Evolutionary conservation across 1,140 invertebrate species (phyloP), one percentile per base, ranked within the genome.

Genomic region (Subanguina moxae): DNA sequence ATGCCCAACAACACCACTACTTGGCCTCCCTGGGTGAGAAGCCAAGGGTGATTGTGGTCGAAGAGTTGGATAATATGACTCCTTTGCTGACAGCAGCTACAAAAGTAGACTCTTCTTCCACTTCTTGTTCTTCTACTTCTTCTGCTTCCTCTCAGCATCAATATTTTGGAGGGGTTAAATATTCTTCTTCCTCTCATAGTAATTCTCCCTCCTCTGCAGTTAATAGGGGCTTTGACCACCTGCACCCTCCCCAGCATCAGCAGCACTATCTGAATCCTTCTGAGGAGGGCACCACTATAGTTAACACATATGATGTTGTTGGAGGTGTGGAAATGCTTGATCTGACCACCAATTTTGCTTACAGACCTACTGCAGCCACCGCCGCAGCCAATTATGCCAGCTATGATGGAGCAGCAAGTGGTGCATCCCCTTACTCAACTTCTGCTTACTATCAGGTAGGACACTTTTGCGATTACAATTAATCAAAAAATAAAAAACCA

Each of bases 341-440:
- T 38, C 32, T 38, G 11, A 38, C 3, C 32, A 38, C 32, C 11
- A 38, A 38, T 11, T 38, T 38, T 38, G 3, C 32, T 38, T 38
- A 38, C 32, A 38, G 32, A 38, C 32, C 32, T 38, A 38, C 32
- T 5, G 3, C 32, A 38, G 32, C 32, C 32, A 11, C 32, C 32
- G 11, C 32, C 11, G 32, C 32, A 38, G 32, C 32, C 32, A 38
- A 38, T 11, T 38, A 38, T 38, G 32, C 32, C 11, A 38, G 11
- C 11, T 38, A 38, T 38, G 32, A 38, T 5, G 61, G 38, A 62
- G 61, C 61, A 32, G 61, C 61, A 62, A 48, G n/a, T 64, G 62
- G 38, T n/a, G n/a, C 58, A 28, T 61, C 28, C 7, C 1, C 27
- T 15, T 43, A 32, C 27, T n/a, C 58, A 28, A 5, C 58, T 15